Evolutionary conservation across 2,797 vertebrate species (phyloP), one percentile per base, ranked within the genome.

Genomic region (Acanthurus tractus): DNA sequence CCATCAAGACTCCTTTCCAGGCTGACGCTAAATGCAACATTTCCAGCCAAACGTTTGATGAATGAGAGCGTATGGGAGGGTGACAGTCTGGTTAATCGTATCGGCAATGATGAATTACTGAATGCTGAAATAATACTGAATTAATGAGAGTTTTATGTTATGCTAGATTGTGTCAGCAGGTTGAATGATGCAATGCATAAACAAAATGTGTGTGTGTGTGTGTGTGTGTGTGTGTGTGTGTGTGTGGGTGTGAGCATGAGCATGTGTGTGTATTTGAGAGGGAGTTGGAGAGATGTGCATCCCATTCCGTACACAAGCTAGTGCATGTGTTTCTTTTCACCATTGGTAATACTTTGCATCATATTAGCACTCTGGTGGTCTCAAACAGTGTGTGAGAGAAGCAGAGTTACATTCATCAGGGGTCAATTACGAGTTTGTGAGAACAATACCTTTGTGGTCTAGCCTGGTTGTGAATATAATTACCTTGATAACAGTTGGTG

Each of bases 41-140:
- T 89, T 85, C 76, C 79, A 75, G 64, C 68, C 64, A 89, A 83
- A 82, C 55, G 55, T 72, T 71, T 93, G 90, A 93, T 85, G 78
- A 89, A 92, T 93, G 89, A 87, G 85, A 86, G 74, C 62, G 73
- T 87, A 84, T 54, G 61, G 9, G 20, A 62, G 59, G 44, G 80
- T 92, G 92, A 89, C 92, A 89, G 75, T 92, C 87, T 87, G 92
- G 82, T 89, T 91, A 92, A 92, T 93, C 91, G 89, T 83, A 89
- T 82, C 25, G 63, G 56, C 79, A 70, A 74, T 93, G 92, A 92
- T 92, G 69, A 90, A 93, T 92, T 78, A 79, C 90, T 18, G 53
- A 88, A 91, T 87, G 86, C 86, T 83, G 66, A 88, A 87, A 87
- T 84, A 88, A 89, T 89, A 86, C 84, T 55, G 71, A 87, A 87